Conservation (phyloP, 2,113 vertebrate species). For the Barnardius zonarius region DNA sequence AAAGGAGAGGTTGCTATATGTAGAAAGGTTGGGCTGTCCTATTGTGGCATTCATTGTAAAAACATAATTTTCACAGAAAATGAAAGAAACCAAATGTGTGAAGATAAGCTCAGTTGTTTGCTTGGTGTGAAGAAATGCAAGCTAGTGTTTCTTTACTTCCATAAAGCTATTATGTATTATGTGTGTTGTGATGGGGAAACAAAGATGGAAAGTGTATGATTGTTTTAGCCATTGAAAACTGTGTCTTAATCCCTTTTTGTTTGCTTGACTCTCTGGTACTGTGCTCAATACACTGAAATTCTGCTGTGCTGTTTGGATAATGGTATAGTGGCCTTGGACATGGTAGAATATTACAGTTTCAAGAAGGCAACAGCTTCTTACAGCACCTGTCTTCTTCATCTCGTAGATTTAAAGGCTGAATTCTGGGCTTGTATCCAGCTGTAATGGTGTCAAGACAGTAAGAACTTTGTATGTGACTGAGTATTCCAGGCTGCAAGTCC, state of each 20-base stretch:
- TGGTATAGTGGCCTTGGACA: not conserved
- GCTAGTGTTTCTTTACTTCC: not conserved
- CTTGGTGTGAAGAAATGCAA: not conserved
- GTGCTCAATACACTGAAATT: not conserved
- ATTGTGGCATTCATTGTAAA: not conserved
- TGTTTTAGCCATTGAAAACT: not conserved
- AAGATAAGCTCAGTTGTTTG: not conserved
- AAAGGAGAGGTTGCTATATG: not conserved
- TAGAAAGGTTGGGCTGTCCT: not conserved
- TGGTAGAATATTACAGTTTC: not conserved
- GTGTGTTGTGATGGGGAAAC: not conserved
- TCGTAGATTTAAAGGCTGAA: not conserved
- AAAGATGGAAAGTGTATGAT: not conserved
- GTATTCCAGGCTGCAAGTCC: not conserved
- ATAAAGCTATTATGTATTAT: fast-evolving
- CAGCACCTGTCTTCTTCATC: not conserved
- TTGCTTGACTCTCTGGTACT: not conserved
- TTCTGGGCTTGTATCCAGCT: not conserved
- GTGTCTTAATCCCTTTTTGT: not conserved
- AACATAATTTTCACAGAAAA: not conserved
- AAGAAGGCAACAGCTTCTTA: not conserved
- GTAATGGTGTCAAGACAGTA: not conserved
- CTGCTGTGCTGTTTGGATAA: not conserved
- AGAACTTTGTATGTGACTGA: not conserved
- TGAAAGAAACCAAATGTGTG: not conserved